Evolutionary conservation across 2,797 vertebrate genomes (phyloP).

Genomic region (Pagetopsis macropterus): DNA sequence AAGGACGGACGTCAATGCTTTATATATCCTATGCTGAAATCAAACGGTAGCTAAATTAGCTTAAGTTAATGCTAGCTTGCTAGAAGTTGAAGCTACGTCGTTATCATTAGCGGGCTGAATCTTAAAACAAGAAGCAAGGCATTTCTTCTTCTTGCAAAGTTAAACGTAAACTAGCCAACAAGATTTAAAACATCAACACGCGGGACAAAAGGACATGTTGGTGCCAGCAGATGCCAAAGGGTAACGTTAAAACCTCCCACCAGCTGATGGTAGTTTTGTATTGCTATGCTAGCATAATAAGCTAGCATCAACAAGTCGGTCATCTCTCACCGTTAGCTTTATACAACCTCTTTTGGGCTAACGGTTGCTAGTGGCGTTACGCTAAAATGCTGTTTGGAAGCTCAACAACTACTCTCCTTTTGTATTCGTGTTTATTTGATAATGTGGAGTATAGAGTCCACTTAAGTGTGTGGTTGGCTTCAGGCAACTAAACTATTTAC

Average conservation of each 20-base stretch:
- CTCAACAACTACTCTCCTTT: too few relatives aligned
- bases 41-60: slow-evolving; percentile 31
- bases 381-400: background rate
- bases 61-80: slow-evolving; percentile 48
- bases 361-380: background rate
- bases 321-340: slow-evolving; percentile 2
- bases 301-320: background rate
- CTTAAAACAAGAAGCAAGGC: background rate
- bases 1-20: background rate
- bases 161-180: background rate
- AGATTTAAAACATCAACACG: background rate
- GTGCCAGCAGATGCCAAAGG: background rate
- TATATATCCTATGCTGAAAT: background rate
- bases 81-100: slow-evolving; percentile 21
- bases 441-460: background rate
- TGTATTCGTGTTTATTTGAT: background rate
- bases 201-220: background rate
- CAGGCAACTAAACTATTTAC: background rate
- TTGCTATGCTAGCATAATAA: slow-evolving; percentile 40
- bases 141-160: background rate
- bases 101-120: slow-evolving; percentile 30
- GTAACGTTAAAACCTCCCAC: slow-evolving; percentile 21
- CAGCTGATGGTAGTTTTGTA: slow-evolving; percentile 46
- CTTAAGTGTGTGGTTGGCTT: background rate
- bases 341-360: background rate